Percentiles rank a stretch among this genome's conserved stretches.
Conservation (phyloP, 2,113 vertebrate species). For the Onychostoma macrolepis region DNA sequence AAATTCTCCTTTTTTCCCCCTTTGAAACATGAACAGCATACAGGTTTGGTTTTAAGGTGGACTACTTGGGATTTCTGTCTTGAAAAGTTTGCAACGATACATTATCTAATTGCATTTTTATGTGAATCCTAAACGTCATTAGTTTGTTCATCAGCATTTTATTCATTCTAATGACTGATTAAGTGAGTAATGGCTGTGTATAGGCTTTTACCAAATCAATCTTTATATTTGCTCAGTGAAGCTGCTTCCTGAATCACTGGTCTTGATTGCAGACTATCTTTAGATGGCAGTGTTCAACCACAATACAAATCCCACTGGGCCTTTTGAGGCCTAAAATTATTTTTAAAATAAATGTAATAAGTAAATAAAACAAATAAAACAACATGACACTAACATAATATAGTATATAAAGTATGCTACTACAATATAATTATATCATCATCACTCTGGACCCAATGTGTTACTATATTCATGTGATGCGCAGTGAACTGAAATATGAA, state of each 20-base stretch:
- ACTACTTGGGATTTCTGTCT: neutral
- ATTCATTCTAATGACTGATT: neutral
- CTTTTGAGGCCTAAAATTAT: constrained; percentile 16
- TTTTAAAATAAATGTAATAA: neutral
- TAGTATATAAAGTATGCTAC: neutral
- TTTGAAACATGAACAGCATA: neutral
- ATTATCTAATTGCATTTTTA: neutral
- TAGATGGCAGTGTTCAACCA: constrained; percentile 75
- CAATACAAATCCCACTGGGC: constrained; percentile 51
- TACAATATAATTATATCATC: neutral
- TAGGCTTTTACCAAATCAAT: neutral
- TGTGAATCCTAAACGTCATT: neutral
- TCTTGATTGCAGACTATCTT: constrained; percentile 55
- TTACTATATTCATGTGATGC: neutral
- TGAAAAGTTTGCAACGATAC: neutral
- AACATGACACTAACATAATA: neutral
- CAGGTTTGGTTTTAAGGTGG: neutral
- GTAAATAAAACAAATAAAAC: neutral
- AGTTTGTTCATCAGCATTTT: neutral
- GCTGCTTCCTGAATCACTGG: neutral
- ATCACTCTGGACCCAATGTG: neutral
- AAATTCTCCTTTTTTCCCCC: neutral
- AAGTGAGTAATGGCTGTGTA: neutral
- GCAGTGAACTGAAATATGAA: neutral
- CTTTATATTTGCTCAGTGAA: constrained; percentile 2